phyloP scores from a whole-genome alignment of 2,888 invertebrate species.

The Cerastis leucographa region DNA sequence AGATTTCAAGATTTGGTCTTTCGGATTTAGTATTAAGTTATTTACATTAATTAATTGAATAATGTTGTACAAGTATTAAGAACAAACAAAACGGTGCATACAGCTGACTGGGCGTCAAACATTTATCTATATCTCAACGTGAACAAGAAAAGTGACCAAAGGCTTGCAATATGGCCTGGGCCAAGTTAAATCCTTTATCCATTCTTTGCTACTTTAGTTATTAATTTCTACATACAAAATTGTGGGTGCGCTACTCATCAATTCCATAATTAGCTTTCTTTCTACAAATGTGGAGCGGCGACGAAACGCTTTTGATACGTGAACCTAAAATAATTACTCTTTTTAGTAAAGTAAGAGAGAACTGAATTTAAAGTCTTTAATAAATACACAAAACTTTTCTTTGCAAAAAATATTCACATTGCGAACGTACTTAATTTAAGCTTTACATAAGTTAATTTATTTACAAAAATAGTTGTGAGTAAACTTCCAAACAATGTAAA shows the following conservation, averaged over 20 bases:
- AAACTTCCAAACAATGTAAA: conserved; percentile 24
- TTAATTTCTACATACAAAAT: not conserved
- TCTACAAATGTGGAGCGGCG: conserved; percentile 5
- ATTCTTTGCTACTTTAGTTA: not conserved
- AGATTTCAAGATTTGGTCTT: not conserved
- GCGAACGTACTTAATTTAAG: not conserved
- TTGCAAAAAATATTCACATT: conserved; percentile 16
- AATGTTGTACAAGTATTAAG: not conserved
- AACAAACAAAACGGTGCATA: not conserved
- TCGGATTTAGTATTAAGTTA: not conserved
- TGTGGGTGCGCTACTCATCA: conserved; percentile 1
- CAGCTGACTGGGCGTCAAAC: not conserved
- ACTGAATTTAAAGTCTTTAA: not conserved
- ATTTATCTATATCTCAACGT: not conserved
- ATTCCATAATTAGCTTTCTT: not conserved
- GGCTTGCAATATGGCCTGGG: not conserved
- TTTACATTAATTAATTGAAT: not conserved
- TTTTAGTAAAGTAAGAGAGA: not conserved
- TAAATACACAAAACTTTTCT: not conserved
- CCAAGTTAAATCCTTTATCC: not conserved
- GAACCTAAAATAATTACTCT: conserved; percentile 24
- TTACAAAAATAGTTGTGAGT: conserved; percentile 26
- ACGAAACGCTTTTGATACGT: conserved; percentile 27
- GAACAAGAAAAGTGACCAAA: not conserved
- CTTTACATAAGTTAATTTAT: conserved; percentile 5